Evolutionary conservation across 2,888 invertebrate species (phyloP).

Genomic region (Gerosis bhagava): DNA sequence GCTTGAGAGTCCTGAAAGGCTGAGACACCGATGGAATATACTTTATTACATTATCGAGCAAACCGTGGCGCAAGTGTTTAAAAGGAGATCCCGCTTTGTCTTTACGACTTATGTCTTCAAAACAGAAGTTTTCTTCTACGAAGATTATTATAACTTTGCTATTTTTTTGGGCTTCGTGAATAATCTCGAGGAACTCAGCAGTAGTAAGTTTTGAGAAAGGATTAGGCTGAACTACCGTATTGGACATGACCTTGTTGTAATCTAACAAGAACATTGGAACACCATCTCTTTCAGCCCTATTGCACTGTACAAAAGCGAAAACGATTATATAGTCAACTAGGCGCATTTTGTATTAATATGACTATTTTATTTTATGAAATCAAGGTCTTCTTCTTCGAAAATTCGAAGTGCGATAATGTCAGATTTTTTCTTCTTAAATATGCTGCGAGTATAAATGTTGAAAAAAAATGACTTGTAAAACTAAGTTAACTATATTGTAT

Average conservation of each 20-base stretch:
- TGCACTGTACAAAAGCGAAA: constrained; percentile 19
- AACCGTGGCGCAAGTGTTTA: constrained; percentile 38
- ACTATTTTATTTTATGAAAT: too few species aligned
- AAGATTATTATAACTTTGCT: constrained; percentile 51
- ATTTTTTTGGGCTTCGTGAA: constrained; percentile 40
- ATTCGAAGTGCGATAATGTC: too few species aligned
- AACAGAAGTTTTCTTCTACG: constrained; percentile 51
- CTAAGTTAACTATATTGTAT: too few species aligned
- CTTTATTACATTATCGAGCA: constrained; percentile 44
- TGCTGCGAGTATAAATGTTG: too few species aligned
- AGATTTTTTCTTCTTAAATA: too few species aligned
- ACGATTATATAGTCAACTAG: not conserved
- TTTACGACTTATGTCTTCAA: constrained; percentile 54
- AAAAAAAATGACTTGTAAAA: too few species aligned
- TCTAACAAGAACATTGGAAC: constrained; percentile 58
- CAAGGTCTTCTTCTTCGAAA: too few species aligned
- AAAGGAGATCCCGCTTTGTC: constrained; percentile 52
- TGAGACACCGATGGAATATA: constrained; percentile 52
- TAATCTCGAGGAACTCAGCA: constrained; percentile 43
- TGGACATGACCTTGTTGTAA: constrained; percentile 37
- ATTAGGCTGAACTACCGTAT: constrained; percentile 40
- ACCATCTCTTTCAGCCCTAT: constrained; percentile 35
- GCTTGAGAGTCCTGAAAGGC: constrained; percentile 45
- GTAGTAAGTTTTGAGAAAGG: constrained; percentile 48
- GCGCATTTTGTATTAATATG: constrained; percentile 1